phyloP scores from a whole-genome alignment of 2,113 vertebrate species.

The Bostrychus sinensis region DNA sequence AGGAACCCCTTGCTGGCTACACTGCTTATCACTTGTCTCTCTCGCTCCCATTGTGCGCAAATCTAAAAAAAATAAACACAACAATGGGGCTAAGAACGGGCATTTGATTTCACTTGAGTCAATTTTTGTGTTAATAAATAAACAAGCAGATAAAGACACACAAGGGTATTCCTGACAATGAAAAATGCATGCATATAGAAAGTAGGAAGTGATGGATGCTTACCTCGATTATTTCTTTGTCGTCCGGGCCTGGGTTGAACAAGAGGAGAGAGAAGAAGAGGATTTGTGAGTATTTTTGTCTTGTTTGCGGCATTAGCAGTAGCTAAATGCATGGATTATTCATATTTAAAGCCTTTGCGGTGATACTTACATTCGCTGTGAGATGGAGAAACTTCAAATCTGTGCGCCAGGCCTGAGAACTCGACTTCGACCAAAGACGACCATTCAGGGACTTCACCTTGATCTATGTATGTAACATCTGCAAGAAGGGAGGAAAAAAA shows the following conservation, averaged over 20 bases:
- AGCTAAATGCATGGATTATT: not conserved
- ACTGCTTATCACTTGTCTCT: constrained; percentile 44
- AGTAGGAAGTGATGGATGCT: constrained; percentile 30
- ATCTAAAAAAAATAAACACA: constrained; percentile 68
- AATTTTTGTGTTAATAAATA: constrained; percentile 18
- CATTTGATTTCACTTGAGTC: constrained; percentile 6
- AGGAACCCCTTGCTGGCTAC: constrained; percentile 62
- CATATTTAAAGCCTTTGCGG: not conserved
- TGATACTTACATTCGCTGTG: constrained; percentile 63
- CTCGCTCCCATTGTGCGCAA: constrained; percentile 72
- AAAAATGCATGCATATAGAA: constrained; percentile 45
- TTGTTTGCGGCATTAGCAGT: not conserved
- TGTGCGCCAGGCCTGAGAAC: constrained; percentile 2
- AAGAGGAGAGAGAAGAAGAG: constrained; percentile 12
- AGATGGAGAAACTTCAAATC: constrained; percentile 77
- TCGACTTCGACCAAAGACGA: constrained; percentile 47
- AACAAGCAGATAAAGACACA: constrained; percentile 46
- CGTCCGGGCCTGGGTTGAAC: constrained; percentile 43
- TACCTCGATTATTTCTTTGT: constrained; percentile 74
- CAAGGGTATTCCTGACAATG: constrained; percentile 74
- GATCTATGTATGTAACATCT: not conserved
- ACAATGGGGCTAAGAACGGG: constrained; percentile 56
- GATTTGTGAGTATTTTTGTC: constrained; percentile 13
- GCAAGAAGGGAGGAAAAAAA: constrained; percentile 3
- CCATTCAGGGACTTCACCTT: constrained; percentile 53